Conservation (phyloP, 1,140 invertebrate species). For the Diorhabda elongata region DNA sequence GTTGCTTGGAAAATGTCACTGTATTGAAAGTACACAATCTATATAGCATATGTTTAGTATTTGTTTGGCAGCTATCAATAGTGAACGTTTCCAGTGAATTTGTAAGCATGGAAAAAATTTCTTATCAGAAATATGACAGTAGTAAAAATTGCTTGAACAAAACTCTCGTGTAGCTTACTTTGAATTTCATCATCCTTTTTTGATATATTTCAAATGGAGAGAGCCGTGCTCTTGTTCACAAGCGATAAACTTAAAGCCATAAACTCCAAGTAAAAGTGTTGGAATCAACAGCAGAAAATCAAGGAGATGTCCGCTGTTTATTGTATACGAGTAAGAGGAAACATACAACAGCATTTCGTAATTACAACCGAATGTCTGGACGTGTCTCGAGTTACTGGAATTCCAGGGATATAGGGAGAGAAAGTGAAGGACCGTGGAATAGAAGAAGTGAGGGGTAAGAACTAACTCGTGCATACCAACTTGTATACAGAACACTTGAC, state of each 20-base stretch:
- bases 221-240: not conserved
- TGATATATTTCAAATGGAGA: too few species aligned
- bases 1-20: too few species aligned
- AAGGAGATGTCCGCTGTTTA: constrained; percentile 28
- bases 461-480: constrained; percentile 33
- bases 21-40: too few species aligned
- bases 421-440: constrained; percentile 1
- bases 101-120: too few species aligned
- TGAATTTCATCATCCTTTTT: too few species aligned
- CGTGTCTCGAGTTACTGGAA: constrained; percentile 37
- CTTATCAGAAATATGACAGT: too few species aligned
- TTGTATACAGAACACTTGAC: constrained; percentile 31
- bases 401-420: constrained; percentile 22
- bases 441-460: constrained; percentile 29
- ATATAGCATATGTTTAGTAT: too few species aligned
- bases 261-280: not conserved
- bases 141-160: too few species aligned
- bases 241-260: not conserved
- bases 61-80: too few species aligned
- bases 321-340: constrained; percentile 32
- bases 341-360: constrained; percentile 34
- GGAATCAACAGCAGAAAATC: not conserved
- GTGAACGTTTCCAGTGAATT: too few species aligned
- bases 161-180: too few species aligned
- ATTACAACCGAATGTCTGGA: constrained; percentile 41